Base-by-base conservation (phyloP, 2,888 invertebrate species). In the Microplitis deprimator region DNA sequence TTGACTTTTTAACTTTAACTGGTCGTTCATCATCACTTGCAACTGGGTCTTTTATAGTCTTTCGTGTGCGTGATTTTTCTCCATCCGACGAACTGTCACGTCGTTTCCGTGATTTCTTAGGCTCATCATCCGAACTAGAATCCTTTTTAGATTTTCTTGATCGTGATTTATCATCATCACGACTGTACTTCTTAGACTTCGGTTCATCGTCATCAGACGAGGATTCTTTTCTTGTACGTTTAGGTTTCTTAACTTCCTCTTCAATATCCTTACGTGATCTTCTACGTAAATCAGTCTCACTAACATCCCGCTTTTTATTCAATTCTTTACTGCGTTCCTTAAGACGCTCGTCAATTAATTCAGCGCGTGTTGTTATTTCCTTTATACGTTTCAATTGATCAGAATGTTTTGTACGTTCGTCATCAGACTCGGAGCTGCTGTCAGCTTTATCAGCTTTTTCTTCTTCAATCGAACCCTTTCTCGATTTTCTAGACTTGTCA, bases 51-150 rank as follows among this genome's bases (percentile, higher is more conserved):
- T 89, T 89, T 29, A 87, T 85, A 0, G 86, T 82, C 73, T 87
- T 92, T 91, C 88, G 92, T 88, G 83, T 92, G 91, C 80, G 91
- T 13, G 91, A 90, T 71, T 91, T 91, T 6, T 92, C 92, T 59
- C 92, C 91, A 6, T 92, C 93, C 13, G 91, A 92, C 6, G 92
- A 92, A 59, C 93, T 93, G 78, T 92, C 92, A 79, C 92, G 92
- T 13, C 92, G 91, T 85, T 93, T 93, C 81, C 93, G 93, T 8
- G 91, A 91, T 83, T 92, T 92, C 84, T 93, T 93, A 29, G 90
- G 90, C 72, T 92, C 92, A 0, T 93, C 93, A 17, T 94, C 94
- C 0, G 92, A 92, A 62, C 82, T 82, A 20, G 82, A 81, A 71
- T 82, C 81, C 64, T 79, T 82, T 8, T 79, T 79, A 5, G 73